Evolutionary conservation across 2,888 invertebrate genomes (phyloP).

Genomic region (Microctonus aethiopoides): DNA sequence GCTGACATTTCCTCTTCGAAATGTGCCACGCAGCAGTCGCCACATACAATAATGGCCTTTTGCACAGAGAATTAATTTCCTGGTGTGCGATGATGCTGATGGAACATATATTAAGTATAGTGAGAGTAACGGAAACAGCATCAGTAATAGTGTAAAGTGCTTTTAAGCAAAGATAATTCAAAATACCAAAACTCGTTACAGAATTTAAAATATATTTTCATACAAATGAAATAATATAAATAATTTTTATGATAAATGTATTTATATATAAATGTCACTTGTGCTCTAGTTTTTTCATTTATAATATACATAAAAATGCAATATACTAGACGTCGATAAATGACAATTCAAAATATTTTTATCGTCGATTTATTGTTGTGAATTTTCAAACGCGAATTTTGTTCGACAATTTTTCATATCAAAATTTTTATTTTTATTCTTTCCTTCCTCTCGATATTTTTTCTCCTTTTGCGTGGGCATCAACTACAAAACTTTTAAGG

Average conservation of each 20-base stretch:
- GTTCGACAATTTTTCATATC: background rate
- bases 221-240: too few species aligned
- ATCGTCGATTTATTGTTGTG: background rate
- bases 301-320: background rate
- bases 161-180: background rate
- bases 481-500: slow-evolving; percentile 5
- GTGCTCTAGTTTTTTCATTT: background rate
- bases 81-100: slow-evolving; percentile 7
- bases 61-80: slow-evolving; percentile 31
- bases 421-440: background rate
- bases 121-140: background rate
- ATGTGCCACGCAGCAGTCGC: slow-evolving; percentile 3
- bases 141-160: background rate
- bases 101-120: background rate
- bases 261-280: background rate
- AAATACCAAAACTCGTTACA: background rate
- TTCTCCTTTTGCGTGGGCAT: background rate
- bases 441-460: background rate
- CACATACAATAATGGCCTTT: slow-evolving; percentile 6
- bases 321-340: background rate
- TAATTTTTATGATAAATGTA: too few species aligned
- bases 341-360: background rate
- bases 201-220: too few species aligned
- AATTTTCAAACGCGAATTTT: background rate
- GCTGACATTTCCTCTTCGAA: slow-evolving; percentile 11